A percentile compares a stretch with the other conserved stretches of the same genome.
Evolutionary conservation across 2,113 vertebrate genomes (phyloP).

Genomic region (Forbesichthys papilliferus): DNA sequence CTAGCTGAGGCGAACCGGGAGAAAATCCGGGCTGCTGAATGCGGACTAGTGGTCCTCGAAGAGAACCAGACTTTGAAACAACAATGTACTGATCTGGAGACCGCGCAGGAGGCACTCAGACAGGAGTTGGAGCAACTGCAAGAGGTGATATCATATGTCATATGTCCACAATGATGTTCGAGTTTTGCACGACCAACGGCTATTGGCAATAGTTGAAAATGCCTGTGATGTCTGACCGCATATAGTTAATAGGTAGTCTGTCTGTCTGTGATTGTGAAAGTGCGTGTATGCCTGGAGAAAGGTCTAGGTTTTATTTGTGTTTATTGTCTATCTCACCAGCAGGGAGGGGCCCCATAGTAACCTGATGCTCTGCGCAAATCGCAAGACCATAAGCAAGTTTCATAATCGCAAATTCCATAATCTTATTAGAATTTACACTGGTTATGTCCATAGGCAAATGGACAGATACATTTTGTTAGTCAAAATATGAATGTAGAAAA

Average conservation of each 20-base stretch:
- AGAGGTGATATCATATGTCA: conserved; percentile 77
- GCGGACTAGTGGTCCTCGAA: conserved; percentile 93
- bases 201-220: not conserved
- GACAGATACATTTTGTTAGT: no score
- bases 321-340: not conserved
- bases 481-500: no score
- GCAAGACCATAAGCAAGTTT: not conserved
- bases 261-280: not conserved
- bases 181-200: no score
- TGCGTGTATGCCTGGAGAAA: not conserved
- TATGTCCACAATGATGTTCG: not conserved
- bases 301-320: not conserved
- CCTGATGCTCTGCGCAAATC: conserved; percentile 21
- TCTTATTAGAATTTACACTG: not conserved
- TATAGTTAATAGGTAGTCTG: no score
- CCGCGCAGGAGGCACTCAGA: conserved; percentile 87
- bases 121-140: conserved; percentile 93
- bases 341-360: conserved; percentile 19
- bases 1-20: conserved; percentile 93
- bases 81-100: conserved; percentile 91
- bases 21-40: conserved; percentile 96
- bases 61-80: conserved; percentile 96
- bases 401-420: not conserved
- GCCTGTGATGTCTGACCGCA: not conserved
- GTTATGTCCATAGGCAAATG: no score